Evolutionary conservation across 2,797 vertebrate species (phyloP).

Genomic region (Mionectes olivaceus): DNA sequence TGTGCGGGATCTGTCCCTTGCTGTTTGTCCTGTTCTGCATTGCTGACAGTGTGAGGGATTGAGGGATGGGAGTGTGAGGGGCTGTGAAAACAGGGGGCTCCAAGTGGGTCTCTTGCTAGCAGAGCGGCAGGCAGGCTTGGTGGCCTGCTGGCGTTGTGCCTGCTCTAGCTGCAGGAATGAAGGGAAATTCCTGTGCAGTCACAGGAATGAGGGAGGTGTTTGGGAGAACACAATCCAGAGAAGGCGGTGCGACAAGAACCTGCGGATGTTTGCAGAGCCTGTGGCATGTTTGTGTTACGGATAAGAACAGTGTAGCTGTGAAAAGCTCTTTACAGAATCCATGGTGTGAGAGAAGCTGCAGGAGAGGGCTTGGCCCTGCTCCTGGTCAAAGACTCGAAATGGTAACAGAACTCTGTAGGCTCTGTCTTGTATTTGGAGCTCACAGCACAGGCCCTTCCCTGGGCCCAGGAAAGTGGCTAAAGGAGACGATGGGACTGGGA

Average conservation of each 20-base stretch:
- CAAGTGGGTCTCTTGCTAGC: not conserved
- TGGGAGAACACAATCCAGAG: not conserved
- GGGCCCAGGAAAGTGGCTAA: not conserved
- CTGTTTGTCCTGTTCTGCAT: not conserved
- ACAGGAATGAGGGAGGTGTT: not conserved
- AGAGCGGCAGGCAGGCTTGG: not conserved
- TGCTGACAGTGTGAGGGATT: not conserved
- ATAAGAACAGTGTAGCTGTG: not conserved
- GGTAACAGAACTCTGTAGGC: not conserved
- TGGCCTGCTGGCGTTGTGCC: fast-evolving
- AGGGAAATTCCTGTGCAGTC: not conserved
- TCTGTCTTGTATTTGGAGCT: not conserved
- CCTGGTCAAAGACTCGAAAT: fast-evolving
- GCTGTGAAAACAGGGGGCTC: not conserved
- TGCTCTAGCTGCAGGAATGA: not conserved
- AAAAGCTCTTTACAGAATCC: not conserved
- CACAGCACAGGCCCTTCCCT: not conserved
- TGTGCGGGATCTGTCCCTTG: not conserved
- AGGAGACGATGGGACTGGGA: fast-evolving
- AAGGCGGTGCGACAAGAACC: not conserved
- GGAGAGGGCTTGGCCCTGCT: fast-evolving
- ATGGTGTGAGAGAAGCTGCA: not conserved
- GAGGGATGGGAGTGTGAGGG: not conserved
- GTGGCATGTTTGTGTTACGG: not conserved
- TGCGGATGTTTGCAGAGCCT: not conserved